A percentile compares a stretch with the other conserved stretches of the same genome.
These are phyloP conservation scores for Ophiothrix spiculata DNA, from an alignment of 35 echinoderm and acorn worm genomes.

Conservation along the genomic window DNA sequence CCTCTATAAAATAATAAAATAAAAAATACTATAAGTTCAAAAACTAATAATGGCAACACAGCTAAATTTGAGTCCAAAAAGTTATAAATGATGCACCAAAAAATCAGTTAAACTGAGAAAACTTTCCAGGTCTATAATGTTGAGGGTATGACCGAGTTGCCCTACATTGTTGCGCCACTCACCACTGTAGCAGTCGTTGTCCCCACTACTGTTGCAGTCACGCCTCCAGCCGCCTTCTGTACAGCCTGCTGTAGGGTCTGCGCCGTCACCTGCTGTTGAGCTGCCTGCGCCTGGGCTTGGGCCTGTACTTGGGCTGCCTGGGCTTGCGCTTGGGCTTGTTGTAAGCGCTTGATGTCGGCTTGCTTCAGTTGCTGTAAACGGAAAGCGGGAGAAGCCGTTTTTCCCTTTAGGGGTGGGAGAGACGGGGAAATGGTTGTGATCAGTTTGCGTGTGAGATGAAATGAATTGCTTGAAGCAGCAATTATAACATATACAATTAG, in stretches of 20 bases:
- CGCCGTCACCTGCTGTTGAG: slow-evolving; percentile 48
- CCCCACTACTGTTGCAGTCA: slow-evolving; percentile 31
- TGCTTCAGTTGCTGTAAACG: slow-evolving; percentile 42
- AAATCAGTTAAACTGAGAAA: too few relatives aligned
- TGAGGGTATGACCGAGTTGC: too few relatives aligned
- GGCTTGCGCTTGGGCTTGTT: slow-evolving; percentile 93
- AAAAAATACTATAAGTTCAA: too few relatives aligned
- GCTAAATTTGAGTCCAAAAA: too few relatives aligned
- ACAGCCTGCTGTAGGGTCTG: slow-evolving; percentile 40
- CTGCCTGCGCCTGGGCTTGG: slow-evolving; percentile 83
- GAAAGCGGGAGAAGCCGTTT: not conserved
- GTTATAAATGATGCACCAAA: too few relatives aligned
- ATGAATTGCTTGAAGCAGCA: not conserved
- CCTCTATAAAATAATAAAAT: too few relatives aligned
- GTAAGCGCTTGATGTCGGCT: slow-evolving; percentile 54
- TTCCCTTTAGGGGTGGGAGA: not conserved
- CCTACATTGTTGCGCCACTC: too few relatives aligned
- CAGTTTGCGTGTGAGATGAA: not conserved
- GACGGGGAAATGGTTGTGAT: not conserved
- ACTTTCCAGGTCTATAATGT: too few relatives aligned
- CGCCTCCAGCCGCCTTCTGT: slow-evolving; percentile 28
- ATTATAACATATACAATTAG: not conserved
- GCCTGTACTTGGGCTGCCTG: slow-evolving; percentile 78
- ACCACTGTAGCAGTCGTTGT: slow-evolving; percentile 24
- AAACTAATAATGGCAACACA: too few relatives aligned